Percentiles rank a stretch among this genome's conserved stretches.
These are phyloP conservation scores for Sarotherodon lohbergeri DNA, from an alignment of 2,113 vertebrate species.

Conservation along the genomic window DNA sequence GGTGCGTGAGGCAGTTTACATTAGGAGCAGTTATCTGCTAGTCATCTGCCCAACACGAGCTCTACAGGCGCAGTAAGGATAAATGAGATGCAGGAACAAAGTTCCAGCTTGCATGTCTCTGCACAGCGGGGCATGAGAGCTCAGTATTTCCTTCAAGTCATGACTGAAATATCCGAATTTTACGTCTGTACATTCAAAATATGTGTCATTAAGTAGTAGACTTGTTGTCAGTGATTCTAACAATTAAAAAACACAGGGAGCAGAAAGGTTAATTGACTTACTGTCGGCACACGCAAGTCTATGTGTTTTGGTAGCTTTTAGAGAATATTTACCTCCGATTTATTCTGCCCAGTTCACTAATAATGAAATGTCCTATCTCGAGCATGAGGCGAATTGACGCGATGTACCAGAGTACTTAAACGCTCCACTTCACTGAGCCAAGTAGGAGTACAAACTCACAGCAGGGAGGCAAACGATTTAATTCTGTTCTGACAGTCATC, in stretches of 20 bases:
- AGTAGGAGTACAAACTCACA: not conserved
- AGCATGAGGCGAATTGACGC: not conserved
- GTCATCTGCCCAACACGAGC: constrained; percentile 26
- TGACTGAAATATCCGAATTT: not conserved
- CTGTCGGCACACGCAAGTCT: not conserved
- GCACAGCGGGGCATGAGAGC: not conserved
- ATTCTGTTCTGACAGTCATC: constrained; percentile 5
- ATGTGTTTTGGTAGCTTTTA: not conserved
- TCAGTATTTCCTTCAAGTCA: not conserved
- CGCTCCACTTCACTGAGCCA: not conserved
- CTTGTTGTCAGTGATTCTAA: not conserved
- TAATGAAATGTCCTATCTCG: not conserved
- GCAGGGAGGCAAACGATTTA: not conserved
- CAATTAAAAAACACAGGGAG: not conserved
- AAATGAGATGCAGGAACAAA: not conserved
- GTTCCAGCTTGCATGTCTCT: not conserved
- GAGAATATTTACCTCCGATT: not conserved
- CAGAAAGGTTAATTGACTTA: not conserved
- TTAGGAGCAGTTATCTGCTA: not conserved
- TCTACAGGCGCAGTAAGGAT: not conserved
- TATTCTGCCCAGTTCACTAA: not conserved
- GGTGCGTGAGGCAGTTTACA: not conserved
- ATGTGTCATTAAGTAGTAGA: not conserved
- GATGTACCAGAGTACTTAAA: not conserved
- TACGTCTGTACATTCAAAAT: not conserved